These are phyloP conservation scores for Acropora yongei DNA, from an alignment of 64 coral and sea anemone genomes.

Conservation along the genomic window DNA sequence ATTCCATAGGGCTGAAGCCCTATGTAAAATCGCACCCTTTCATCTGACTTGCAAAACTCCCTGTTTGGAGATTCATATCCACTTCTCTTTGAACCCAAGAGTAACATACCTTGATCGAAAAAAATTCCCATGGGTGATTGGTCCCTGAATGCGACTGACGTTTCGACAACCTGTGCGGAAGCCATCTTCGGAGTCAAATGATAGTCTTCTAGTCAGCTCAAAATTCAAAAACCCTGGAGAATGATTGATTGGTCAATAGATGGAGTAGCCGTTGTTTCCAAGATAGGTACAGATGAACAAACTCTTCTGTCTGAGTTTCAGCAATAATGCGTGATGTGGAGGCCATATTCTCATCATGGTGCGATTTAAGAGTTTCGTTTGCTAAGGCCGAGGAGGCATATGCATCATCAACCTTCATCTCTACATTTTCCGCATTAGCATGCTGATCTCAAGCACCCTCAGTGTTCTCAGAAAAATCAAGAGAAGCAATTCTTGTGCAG, in stretches of 20 bases:
- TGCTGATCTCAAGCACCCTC: conserved; percentile 19
- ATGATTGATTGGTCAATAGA: no score
- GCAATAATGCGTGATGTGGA: neutral
- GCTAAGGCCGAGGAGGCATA: conserved; percentile 1
- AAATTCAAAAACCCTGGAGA: no score
- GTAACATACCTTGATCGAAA: no score
- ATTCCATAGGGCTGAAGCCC: conserved; percentile 8
- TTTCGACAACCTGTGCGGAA: no score
- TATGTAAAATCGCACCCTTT: conserved; percentile 15
- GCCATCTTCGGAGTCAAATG: no score
- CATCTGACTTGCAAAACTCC: neutral
- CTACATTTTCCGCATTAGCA: conserved; percentile 3
- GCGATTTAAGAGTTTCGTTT: conserved; percentile 18
- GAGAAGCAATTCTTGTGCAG: conserved; percentile 4
- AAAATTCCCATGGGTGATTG: neutral
- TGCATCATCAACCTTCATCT: conserved; percentile 8
- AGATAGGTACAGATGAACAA: neutral
- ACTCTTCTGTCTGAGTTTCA: conserved; percentile 4
- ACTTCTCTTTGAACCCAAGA: neutral
- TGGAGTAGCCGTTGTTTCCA: no score
- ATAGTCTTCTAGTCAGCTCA: no score
- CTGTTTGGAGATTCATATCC: neutral
- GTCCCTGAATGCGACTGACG: no score
- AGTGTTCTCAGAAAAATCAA: conserved; percentile 9
- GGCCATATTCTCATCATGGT: neutral